Conservation (phyloP, 1,140 invertebrate genomes). For the Nasonia longicornis region DNA sequence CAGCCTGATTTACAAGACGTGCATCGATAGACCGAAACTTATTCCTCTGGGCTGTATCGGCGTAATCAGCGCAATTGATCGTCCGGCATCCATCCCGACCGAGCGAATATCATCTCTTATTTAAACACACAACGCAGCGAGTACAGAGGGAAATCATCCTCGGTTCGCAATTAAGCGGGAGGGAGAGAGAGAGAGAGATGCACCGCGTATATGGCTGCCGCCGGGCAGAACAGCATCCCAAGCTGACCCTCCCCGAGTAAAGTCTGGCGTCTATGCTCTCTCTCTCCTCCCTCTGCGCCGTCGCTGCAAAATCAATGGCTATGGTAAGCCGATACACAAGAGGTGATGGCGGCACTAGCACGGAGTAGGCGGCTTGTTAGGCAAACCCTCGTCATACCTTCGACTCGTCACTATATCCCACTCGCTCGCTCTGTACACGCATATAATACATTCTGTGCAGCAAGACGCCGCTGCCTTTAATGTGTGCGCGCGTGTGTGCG, state of each 20-base stretch:
- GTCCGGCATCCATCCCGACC: background rate
- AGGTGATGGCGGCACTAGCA: background rate
- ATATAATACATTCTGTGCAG: background rate
- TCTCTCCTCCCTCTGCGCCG: background rate
- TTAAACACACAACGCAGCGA: background rate
- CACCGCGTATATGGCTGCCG: no score
- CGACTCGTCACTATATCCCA: slow-evolving; percentile 53
- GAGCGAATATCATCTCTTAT: background rate
- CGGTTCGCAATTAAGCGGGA: background rate
- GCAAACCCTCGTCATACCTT: slow-evolving; percentile 51
- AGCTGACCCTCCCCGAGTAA: background rate
- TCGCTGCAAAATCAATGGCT: slow-evolving; percentile 40
- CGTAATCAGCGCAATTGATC: background rate
- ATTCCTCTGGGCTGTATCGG: background rate
- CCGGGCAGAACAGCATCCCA: background rate
- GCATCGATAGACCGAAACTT: background rate
- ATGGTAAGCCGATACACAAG: slow-evolving; percentile 45
- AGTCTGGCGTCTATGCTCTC: background rate
- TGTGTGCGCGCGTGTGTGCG: background rate
- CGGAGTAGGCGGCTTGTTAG: slow-evolving; percentile 1
- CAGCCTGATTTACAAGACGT: no score
- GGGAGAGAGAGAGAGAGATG: background rate
- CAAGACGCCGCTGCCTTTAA: background rate
- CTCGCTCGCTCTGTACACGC: background rate
- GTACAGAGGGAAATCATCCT: background rate